Base-by-base conservation (phyloP, 2,888 invertebrate genomes). In the Neocrepidodera transversa region DNA sequence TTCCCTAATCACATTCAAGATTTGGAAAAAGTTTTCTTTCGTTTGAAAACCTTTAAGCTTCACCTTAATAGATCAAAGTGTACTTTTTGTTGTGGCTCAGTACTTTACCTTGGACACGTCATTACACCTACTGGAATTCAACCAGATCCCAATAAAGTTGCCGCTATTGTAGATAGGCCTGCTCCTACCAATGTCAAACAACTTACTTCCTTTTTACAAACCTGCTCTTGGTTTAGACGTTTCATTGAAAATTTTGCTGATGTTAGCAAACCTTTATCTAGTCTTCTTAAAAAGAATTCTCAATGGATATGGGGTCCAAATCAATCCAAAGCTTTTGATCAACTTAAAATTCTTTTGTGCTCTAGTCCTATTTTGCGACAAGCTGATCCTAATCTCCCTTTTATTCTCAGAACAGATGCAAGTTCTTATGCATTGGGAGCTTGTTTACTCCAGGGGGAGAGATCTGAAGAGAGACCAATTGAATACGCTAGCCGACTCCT, bases 61-160 rank as follows among this genome's bases (percentile, higher is more conserved):
- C 35, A 59, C 4, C 35, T 57, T 5, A 67, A 71, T 35, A 58
- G 67, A 2, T 35, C 43, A 18, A 73, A 74, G 52, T 70, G 68
- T 55, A 6, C 17, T 2, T 71, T 73, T 40, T 54, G 35, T 3
- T 17, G 43, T 2, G 2, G 2, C 1, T 1, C 3, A 20, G 23
- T 43, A 4, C 11, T 5, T 1, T 47, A 26, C 16, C n/a, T 47
- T 2, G 47, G 26, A 1, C 47, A 47, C 28, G 2, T 28, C 8
- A 28, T 47, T 8, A n/a, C 30, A 1, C 1, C 18, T 1, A 18
- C 57, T n/a, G 62, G 54, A 14, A 55, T 55, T 8, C 7, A 8
- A 7, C 35, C 36, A 10, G 40, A 40, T 7, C 13, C 6, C 8
- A 5, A 3, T 1, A 40, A 40, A 7, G 5, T 17, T 1, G 40